Evolutionary conservation across 1,140 invertebrate genomes (phyloP), one percentile per base, ranked within the genome.

Genomic region (Diorhabda elongata): DNA sequence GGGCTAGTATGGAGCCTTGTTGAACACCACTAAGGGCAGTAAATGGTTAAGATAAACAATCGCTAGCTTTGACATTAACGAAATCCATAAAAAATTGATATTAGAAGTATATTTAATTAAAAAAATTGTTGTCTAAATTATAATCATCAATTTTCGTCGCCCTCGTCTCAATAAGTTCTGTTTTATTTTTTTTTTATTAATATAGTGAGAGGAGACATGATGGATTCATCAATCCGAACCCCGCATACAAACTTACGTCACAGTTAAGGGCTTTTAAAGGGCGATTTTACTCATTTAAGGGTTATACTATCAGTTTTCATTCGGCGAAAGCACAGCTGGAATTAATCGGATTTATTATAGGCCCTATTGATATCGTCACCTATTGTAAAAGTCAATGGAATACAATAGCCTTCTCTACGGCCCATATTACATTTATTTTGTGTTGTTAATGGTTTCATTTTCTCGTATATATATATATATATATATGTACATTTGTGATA

Each of bases 291-390:
- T 67, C 72, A 72, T 74, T 72, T 71, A 71, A 74, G 71, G 73
- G 71, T 68, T 65, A 64, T 69, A 69, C 61, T 68, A 66, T 72
- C 70, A 73, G 71, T 74, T 74, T 74, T 71, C 57, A 66, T 75
- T 73, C 68, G 73, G 69, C 68, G 73, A 74, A 75, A 71, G 73
- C 73, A 61, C 73, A 75, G 73, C 73, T 75, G 73, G 73, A 70
- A 75, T 75, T 75, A 73, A 75, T 75, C 73, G 72, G 73, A 75
- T 73, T 75, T 75, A 75, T 71, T 73, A 58, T 66, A 58, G 52
- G 65, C 52, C 52, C 56, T 45, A 56, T 56, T 42, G 65, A 61
- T 58, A 68, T 68, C 67, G 58, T 68, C 66, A 63, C 59, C 67
- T 63, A 63, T 68, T 68, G 67, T 68, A n/a, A 44, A 42, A 47